These are phyloP conservation scores for Gobio occitaniae DNA, from an alignment of 2,797 vertebrate species.

Conservation along the genomic window DNA sequence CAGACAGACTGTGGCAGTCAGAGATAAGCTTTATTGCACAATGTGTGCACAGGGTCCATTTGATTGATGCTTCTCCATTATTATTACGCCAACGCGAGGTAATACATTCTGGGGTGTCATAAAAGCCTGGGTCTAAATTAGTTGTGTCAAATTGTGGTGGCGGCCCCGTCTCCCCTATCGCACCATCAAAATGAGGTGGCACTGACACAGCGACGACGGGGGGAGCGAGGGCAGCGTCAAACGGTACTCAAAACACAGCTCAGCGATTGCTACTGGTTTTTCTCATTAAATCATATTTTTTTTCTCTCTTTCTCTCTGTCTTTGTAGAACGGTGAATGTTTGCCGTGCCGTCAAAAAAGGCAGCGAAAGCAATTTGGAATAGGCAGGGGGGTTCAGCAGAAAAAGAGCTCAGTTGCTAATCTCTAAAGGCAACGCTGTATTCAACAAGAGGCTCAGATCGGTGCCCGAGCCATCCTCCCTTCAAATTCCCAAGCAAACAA, in stretches of 20 bases:
- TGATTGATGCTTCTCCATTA: constrained; percentile 83
- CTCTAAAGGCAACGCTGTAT: constrained; percentile 40
- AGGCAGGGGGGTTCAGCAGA: not conserved
- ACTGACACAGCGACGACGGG: constrained; percentile 57
- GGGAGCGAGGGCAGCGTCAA: not conserved
- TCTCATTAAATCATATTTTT: constrained; percentile 65
- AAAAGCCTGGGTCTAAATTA: constrained; percentile 78
- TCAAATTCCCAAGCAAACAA: constrained; percentile 40
- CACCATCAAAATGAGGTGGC: constrained; percentile 74
- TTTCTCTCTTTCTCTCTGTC: constrained; percentile 31
- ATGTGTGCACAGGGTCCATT: constrained; percentile 69
- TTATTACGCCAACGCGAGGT: constrained; percentile 74
- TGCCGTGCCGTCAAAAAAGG: constrained; percentile 22
- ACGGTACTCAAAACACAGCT: constrained; percentile 45
- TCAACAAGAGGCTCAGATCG: constrained; percentile 21
- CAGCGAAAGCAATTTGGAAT: constrained; percentile 50
- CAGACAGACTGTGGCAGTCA: constrained; percentile 78
- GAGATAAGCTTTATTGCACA: constrained; percentile 83
- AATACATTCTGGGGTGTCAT: constrained; percentile 75
- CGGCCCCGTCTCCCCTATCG: constrained; percentile 70
- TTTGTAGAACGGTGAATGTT: constrained; percentile 48
- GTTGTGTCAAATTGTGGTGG: constrained; percentile 77
- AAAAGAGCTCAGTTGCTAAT: constrained; percentile 26
- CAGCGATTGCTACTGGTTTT: constrained; percentile 24
- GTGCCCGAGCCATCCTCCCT: constrained; percentile 41